Conservation (phyloP, 2,888 invertebrate genomes). For the Caenorhabditis drosophilae region DNA sequence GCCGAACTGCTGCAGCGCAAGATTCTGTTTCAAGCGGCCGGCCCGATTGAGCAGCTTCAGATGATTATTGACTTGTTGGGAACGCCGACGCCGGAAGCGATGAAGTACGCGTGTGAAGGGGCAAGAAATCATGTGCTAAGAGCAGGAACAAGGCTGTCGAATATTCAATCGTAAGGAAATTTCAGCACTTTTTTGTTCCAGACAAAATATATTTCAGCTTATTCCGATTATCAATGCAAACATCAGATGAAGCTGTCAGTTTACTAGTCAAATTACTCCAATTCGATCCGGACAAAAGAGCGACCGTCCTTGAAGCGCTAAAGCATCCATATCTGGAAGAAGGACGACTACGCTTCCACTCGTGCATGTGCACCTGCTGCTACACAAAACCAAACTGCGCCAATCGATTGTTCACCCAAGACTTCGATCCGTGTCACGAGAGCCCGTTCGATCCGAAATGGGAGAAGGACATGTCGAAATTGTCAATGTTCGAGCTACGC, state of each 20-base stretch:
- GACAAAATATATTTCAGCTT: constrained; percentile 71
- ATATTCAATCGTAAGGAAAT: constrained; percentile 16
- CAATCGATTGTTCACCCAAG: constrained; percentile 49
- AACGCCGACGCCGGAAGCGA: constrained; percentile 91
- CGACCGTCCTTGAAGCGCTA: constrained; percentile 90
- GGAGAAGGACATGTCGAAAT: constrained; percentile 85
- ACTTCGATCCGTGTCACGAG: constrained; percentile 74
- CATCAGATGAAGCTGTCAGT: constrained; percentile 97
- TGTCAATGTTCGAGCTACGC: constrained; percentile 71
- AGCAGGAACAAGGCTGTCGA: constrained; percentile 31
- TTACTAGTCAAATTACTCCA: constrained; percentile 94
- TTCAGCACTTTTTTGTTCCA: neutral
- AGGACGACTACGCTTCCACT: constrained; percentile 95
- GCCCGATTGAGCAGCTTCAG: constrained; percentile 96
- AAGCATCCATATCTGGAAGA: constrained; percentile 97
- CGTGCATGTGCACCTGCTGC: constrained; percentile 99
- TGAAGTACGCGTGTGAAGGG: constrained; percentile 95
- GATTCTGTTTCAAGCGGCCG: constrained; percentile 96
- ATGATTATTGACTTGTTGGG: constrained; percentile 95
- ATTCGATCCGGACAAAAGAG: constrained; percentile 85
- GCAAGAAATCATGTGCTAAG: constrained; percentile 82
- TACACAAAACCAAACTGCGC: constrained; percentile 53
- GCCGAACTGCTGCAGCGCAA: constrained; percentile 92
- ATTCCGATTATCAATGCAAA: constrained; percentile 88
- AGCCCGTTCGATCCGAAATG: constrained; percentile 92